Conservation (phyloP, 2,888 invertebrate species). For the Xiphydria camelus region DNA sequence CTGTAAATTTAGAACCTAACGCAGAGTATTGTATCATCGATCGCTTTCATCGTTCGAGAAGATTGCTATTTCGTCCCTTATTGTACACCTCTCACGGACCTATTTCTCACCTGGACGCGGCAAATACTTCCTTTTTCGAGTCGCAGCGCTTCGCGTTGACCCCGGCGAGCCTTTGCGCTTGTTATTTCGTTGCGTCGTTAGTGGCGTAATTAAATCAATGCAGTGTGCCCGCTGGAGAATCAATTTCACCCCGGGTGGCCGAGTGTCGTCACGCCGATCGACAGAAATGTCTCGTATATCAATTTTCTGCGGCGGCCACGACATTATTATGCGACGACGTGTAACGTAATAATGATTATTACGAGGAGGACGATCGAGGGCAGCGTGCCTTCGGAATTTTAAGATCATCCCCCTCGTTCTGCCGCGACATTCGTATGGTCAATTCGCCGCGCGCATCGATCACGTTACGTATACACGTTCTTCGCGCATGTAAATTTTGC, state of each 20-base stretch:
- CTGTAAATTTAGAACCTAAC: too few relatives aligned
- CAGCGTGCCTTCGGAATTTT: slow-evolving; percentile 8
- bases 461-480: background rate
- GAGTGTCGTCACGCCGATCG: background rate
- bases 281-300: slow-evolving; percentile 1
- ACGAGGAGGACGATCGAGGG: slow-evolving; percentile 9
- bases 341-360: slow-evolving; percentile 20
- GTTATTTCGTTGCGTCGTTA: too few relatives aligned
- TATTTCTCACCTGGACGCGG: too few relatives aligned
- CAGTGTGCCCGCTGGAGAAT: too few relatives aligned
- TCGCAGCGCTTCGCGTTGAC: background rate
- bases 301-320: background rate
- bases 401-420: slow-evolving; percentile 4
- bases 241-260: background rate
- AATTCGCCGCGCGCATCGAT: slow-evolving; percentile 1
- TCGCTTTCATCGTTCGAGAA: too few relatives aligned
- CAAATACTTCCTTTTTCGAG: too few relatives aligned
- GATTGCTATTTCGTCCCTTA: too few relatives aligned
- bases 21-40: too few relatives aligned
- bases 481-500: too few relatives aligned
- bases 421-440: too few relatives aligned
- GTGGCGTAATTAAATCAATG: too few relatives aligned
- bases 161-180: slow-evolving; percentile 7
- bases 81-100: too few relatives aligned
- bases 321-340: slow-evolving; percentile 5